These are phyloP conservation scores for Drosophila differens DNA, from an alignment of 2,888 invertebrate genomes.

Conservation along the genomic window DNA sequence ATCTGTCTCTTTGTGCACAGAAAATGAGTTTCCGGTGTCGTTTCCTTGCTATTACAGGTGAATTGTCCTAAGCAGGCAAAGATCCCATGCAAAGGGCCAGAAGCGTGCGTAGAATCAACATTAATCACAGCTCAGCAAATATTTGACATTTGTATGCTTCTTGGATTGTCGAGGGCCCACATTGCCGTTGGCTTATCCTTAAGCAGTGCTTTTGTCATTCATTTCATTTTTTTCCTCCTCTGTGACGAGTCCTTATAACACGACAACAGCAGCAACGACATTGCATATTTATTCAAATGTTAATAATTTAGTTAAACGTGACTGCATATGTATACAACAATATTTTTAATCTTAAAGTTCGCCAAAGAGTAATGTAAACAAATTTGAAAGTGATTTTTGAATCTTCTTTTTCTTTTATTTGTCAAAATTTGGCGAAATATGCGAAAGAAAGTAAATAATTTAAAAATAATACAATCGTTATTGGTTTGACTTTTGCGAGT, in stretches of 20 bases:
- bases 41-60: constrained; percentile 58
- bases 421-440: accelerated
- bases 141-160: constrained; percentile 74
- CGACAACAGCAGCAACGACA: constrained; percentile 10
- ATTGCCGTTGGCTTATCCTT: constrained; percentile 29
- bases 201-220: constrained; percentile 21
- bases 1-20: neutral
- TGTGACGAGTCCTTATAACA: constrained; percentile 6
- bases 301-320: constrained; percentile 63
- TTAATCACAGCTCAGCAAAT: constrained; percentile 82
- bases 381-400: neutral
- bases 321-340: constrained; percentile 13
- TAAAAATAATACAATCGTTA: neutral
- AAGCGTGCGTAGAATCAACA: constrained; percentile 70
- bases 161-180: constrained; percentile 18
- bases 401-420: neutral
- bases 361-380: neutral
- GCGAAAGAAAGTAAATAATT: too few relatives aligned
- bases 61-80: constrained; percentile 52
- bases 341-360: neutral
- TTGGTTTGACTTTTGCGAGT: neutral
- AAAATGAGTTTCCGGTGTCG: constrained; percentile 46
- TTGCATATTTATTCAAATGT: constrained; percentile 70
- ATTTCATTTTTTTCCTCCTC: constrained; percentile 3
- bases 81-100: constrained; percentile 51